Evolutionary conservation across 2,113 vertebrate species (phyloP).

Genomic region (Phocoena sinus): DNA sequence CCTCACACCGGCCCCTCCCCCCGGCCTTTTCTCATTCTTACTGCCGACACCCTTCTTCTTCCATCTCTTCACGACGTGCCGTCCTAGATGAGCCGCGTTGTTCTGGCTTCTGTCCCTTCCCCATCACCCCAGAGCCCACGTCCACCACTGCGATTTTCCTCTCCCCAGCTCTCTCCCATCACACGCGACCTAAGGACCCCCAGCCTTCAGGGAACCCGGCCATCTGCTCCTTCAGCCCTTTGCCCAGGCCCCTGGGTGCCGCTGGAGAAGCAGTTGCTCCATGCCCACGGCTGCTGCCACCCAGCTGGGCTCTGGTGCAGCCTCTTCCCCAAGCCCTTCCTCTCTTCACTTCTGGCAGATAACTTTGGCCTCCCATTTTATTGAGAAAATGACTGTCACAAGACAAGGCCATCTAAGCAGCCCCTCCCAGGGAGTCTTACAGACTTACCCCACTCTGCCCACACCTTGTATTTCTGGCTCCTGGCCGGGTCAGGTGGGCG

Average conservation of each 20-base stretch:
- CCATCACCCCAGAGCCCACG: no score
- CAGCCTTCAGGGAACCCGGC: background rate
- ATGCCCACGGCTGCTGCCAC: rapidly evolving
- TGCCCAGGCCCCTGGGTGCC: no score
- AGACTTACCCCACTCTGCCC: background rate
- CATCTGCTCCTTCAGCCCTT: background rate
- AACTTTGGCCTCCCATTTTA: background rate
- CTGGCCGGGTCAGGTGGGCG: background rate
- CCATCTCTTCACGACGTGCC: background rate
- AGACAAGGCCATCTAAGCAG: background rate
- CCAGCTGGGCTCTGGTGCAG: background rate
- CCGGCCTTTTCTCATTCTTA: background rate
- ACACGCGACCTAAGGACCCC: no score
- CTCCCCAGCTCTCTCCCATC: background rate
- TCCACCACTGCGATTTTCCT: background rate
- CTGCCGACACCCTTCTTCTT: background rate
- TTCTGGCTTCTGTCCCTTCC: background rate
- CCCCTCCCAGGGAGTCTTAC: background rate
- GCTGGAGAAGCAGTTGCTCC: background rate
- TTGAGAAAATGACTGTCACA: background rate
- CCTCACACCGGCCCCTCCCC: background rate
- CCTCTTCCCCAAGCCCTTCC: background rate
- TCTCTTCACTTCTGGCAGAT: background rate
- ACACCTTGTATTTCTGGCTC: no score
- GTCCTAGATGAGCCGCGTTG: background rate